Evolutionary conservation across 2,797 vertebrate genomes (phyloP), one percentile per base, ranked within the genome.

Genomic region (Echiichthys vipera): DNA sequence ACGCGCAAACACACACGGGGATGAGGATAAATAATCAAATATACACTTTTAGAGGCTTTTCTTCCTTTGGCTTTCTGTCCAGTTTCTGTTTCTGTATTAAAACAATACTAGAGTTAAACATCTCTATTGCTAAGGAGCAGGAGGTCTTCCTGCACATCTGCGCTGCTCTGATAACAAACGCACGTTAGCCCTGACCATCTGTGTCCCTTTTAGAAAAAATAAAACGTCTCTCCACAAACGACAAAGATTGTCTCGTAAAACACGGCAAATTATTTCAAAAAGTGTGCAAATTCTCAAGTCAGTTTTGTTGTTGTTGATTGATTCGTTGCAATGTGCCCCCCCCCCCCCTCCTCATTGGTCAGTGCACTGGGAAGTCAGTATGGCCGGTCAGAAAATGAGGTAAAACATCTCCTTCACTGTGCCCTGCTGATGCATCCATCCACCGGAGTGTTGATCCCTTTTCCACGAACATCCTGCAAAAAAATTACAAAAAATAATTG

Each of bases 1-100:
- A 58, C 5, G 34, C 1, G n/a, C n/a, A n/a, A n/a, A 51, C 0
- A 55, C 17, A n/a, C n/a, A n/a, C n/a, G n/a, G n/a, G n/a, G n/a
- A 54, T 12, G 11, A 67, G 56, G 88, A 90, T 90, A 91, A 91
- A 91, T 91, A 85, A 85, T 78, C 46, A 67, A 65, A 78, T 65
- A 47, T 66, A 73, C 57, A 78, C 14, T 62, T 80, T 30, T n/a
- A 59, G 15, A 67, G 59, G 54, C 50, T 13, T 71, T 59, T 37
- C 55, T 40, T 80, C 40, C 64, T 84, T 86, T 83, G 83, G 83
- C 79, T 79, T 81, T 57, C 37, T 57, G 24, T 78, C 66, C 75
- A 85, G 71, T 71, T 77, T 27, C 18, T 47, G n/a, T 18, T 51
- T 30, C 18, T 34, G 32, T 29, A 32, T 47, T 2, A 0, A 13